phyloP scores from a whole-genome alignment of 2,888 invertebrate species.

The Ariolimax columbianus region DNA sequence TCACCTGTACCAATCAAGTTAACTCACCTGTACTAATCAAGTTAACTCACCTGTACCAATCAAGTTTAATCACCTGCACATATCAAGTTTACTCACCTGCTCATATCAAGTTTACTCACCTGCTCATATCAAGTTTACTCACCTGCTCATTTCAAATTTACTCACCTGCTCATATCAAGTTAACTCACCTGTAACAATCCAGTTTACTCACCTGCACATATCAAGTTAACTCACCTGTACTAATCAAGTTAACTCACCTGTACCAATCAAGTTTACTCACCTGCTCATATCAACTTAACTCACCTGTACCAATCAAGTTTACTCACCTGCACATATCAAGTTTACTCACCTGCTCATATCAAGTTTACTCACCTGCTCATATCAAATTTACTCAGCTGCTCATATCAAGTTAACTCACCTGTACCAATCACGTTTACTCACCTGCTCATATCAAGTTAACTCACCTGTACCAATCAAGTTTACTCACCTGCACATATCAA shows the following conservation, averaged over 20 bases:
- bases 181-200: not conserved
- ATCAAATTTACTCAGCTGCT: no score
- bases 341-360: not conserved
- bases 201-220: no score
- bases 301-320: no score
- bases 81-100: no score
- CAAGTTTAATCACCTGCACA: slow-evolving; percentile 46
- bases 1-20: no score
- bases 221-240: not conserved
- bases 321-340: no score
- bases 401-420: not conserved
- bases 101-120: not conserved
- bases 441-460: not conserved
- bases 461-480: not conserved
- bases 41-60: slow-evolving; percentile 40
- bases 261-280: slow-evolving; percentile 60
- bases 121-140: not conserved
- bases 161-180: no score
- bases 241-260: not conserved
- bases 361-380: slow-evolving; percentile 29
- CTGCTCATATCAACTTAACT: no score
- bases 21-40: not conserved
- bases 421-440: no score
- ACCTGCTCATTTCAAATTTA: no score
- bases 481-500: slow-evolving; percentile 55